These are phyloP conservation scores for Willowsia nigromaculata DNA, from an alignment of 2,888 invertebrate genomes.

Conservation along the genomic window DNA sequence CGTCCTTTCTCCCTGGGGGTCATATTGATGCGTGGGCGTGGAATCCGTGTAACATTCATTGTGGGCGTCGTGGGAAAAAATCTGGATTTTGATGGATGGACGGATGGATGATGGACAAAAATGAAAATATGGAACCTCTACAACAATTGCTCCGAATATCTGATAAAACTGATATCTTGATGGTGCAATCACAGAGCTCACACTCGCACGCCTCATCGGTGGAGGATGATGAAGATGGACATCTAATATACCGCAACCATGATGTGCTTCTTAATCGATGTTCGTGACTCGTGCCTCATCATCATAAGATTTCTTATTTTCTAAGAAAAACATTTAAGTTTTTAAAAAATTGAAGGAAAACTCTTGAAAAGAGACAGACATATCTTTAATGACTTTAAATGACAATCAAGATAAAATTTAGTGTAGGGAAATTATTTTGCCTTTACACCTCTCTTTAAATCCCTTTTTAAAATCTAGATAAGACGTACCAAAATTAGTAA, in stretches of 20 bases:
- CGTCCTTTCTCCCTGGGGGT: neutral
- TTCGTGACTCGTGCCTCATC: slow-evolving; percentile 87
- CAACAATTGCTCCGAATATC: neutral
- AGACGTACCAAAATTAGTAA: too few species aligned
- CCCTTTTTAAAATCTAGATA: neutral
- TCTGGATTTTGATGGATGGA: neutral
- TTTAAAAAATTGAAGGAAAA: neutral
- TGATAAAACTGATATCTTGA: neutral
- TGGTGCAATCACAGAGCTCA: slow-evolving; percentile 85
- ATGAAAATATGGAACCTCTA: slow-evolving; percentile 43
- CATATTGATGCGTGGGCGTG: neutral
- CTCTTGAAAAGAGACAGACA: neutral
- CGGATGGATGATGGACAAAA: slow-evolving; percentile 12
- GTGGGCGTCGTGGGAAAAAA: slow-evolving; percentile 9
- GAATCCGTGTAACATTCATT: slow-evolving; percentile 28
- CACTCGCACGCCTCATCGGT: slow-evolving; percentile 90
- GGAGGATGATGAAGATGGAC: slow-evolving; percentile 99
- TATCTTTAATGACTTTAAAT: neutral
- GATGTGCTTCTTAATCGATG: slow-evolving; percentile 99
- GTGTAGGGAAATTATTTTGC: neutral
- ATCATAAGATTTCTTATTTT: slow-evolving; percentile 66
- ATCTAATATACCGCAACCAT: slow-evolving; percentile 99
- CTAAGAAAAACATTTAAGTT: slow-evolving; percentile 27
- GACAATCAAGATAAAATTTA: too few species aligned
- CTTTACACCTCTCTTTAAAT: neutral